These are phyloP conservation scores for Sebastes minor DNA, from an alignment of 2,797 vertebrate genomes.

Conservation along the genomic window DNA sequence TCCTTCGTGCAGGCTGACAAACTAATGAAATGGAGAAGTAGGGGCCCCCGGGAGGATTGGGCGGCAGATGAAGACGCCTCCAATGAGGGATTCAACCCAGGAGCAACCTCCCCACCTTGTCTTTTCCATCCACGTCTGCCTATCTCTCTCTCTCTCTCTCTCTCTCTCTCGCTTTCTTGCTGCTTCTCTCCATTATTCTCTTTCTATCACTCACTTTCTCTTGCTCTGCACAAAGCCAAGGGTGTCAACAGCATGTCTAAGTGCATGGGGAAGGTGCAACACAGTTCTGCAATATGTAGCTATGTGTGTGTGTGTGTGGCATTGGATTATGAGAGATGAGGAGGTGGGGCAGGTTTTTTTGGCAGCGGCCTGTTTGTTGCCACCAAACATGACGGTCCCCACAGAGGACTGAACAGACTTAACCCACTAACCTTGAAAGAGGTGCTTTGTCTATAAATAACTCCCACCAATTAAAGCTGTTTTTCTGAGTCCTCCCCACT, in stretches of 20 bases:
- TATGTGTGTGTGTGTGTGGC: not conserved
- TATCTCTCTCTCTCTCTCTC: conserved; percentile 12
- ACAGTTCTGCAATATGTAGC: conserved; percentile 9
- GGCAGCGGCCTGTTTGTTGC: conserved; percentile 63
- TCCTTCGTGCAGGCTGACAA: conserved; percentile 88
- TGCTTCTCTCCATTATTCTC: conserved; percentile 46
- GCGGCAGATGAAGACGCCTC: conserved; percentile 85
- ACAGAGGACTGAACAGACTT: conserved; percentile 74
- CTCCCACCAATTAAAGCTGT: conserved; percentile 83
- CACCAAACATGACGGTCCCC: conserved; percentile 66
- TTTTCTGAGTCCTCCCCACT: conserved; percentile 79
- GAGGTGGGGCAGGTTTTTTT: conserved; percentile 46
- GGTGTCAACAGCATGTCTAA: conserved; percentile 57
- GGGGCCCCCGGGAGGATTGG: conserved; percentile 83
- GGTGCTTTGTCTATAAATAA: conserved; percentile 81
- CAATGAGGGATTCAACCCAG: conserved; percentile 79
- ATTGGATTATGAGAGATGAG: conserved; percentile 27
- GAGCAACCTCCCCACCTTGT: conserved; percentile 67
- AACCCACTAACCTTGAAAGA: conserved; percentile 82
- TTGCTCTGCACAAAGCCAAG: conserved; percentile 36
- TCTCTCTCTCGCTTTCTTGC: conserved; percentile 19
- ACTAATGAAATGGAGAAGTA: conserved; percentile 91
- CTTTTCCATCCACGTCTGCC: conserved; percentile 56
- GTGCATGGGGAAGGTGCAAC: conserved; percentile 36
- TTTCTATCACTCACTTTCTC: conserved; percentile 33